These are phyloP conservation scores for Cnemophilus loriae DNA, from an alignment of 2,113 vertebrate species.

Conservation along the genomic window DNA sequence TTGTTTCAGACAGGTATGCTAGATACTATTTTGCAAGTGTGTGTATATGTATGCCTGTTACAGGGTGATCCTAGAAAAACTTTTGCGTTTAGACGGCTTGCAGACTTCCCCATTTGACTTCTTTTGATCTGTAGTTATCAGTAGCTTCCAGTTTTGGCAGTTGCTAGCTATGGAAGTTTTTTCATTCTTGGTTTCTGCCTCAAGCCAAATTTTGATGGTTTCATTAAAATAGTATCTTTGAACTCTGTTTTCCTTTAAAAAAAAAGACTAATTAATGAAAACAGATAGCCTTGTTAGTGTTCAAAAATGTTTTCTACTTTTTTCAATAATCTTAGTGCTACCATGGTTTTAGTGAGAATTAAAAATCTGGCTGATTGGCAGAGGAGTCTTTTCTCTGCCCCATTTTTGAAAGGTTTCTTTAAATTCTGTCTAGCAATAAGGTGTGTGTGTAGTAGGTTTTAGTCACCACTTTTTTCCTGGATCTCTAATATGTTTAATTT, in stretches of 20 bases:
- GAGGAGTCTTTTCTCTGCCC: neutral
- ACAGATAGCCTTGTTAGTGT: neutral
- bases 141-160: neutral
- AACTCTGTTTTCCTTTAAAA: neutral
- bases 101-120: neutral
- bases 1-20: conserved; percentile 90
- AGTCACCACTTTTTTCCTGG: neutral
- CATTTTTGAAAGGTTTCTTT: neutral
- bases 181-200: neutral
- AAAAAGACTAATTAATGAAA: neutral
- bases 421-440: neutral
- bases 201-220: neutral
- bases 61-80: neutral
- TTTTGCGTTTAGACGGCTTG: neutral
- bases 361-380: neutral
- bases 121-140: conserved; percentile 5
- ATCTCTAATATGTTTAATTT: neutral
- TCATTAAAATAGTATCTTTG: neutral
- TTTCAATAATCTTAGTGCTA: neutral
- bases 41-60: neutral
- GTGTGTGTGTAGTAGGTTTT: neutral
- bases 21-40: neutral
- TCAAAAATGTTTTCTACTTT: neutral
- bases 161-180: neutral
- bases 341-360: neutral